Conservation (phyloP, 2,113 vertebrate genomes). For the Cyanoderma ruficeps region DNA sequence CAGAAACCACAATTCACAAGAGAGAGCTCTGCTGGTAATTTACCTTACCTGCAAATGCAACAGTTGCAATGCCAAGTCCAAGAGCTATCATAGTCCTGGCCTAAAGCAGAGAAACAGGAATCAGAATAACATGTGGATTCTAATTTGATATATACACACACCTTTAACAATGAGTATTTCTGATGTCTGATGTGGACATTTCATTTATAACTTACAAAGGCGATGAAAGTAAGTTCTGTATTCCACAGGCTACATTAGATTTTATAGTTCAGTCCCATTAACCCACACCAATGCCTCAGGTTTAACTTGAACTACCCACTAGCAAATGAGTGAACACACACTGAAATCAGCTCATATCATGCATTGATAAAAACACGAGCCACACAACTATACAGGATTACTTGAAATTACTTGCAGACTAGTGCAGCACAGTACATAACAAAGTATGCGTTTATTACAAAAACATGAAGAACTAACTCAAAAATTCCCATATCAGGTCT, state of each 20-base stretch:
- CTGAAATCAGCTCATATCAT: not conserved
- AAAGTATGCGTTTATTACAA: not conserved
- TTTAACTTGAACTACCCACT: not conserved
- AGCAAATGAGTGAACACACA: not conserved
- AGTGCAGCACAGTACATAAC: not conserved
- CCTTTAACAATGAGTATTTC: not conserved
- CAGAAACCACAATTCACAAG: not conserved
- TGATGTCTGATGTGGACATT: not conserved
- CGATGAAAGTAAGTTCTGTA: not conserved
- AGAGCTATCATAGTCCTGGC: conserved; percentile 84
- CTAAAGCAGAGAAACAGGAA: conserved; percentile 62
- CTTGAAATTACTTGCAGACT: not conserved
- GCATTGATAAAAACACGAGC: not conserved
- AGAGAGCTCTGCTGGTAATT: not conserved
- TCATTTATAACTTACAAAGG: not conserved
- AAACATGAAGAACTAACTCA: not conserved
- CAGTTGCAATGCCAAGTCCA: conserved; percentile 88
- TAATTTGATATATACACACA: not conserved
- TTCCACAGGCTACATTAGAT: not conserved
- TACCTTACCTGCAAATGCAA: conserved; percentile 89
- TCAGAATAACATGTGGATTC: not conserved
- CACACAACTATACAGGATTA: not conserved
- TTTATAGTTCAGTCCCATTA: not conserved
- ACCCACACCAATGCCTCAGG: fast-evolving
- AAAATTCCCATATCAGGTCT: not conserved